phyloP scores from a whole-genome alignment of 2,888 invertebrate species.

The Torymus tubicola region DNA sequence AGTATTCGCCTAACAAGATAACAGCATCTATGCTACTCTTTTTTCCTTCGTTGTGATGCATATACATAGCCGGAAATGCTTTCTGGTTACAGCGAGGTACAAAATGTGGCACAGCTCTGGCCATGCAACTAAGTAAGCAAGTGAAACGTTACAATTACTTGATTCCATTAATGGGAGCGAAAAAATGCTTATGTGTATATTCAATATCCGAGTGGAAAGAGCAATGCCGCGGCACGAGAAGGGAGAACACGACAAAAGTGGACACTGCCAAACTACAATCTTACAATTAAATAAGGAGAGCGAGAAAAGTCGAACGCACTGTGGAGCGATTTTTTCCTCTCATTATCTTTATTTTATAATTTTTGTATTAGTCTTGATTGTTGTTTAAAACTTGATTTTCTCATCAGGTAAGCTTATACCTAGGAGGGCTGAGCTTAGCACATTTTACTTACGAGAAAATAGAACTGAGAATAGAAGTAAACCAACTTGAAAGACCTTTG shows the following conservation, averaged over 20 bases:
- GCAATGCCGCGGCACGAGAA: slow-evolving; percentile 12
- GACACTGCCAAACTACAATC: slow-evolving; percentile 72
- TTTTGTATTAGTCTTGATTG: slow-evolving; percentile 33
- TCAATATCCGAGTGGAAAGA: slow-evolving; percentile 4
- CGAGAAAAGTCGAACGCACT: slow-evolving; percentile 17
- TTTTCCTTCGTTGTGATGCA: slow-evolving; percentile 9
- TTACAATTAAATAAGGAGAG: slow-evolving; percentile 57
- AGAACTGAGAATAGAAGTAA: slow-evolving; percentile 34
- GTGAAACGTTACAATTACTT: slow-evolving; percentile 4
- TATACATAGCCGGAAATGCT: not conserved
- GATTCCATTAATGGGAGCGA: slow-evolving; percentile 25
- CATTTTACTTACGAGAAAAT: slow-evolving; percentile 33
- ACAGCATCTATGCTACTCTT: slow-evolving; percentile 12
- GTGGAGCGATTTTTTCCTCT: slow-evolving; percentile 28
- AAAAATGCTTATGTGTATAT: slow-evolving; percentile 26
- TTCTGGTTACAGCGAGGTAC: slow-evolving; percentile 10
- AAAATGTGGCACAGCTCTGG: slow-evolving; percentile 12
- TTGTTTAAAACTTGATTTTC: slow-evolving; percentile 35
- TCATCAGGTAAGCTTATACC: slow-evolving; percentile 36
- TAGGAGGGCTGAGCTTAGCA: slow-evolving; percentile 43
- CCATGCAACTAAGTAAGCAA: not conserved
- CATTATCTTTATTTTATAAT: slow-evolving; percentile 24
- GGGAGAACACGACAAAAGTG: slow-evolving; percentile 49
- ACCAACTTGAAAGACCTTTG: slow-evolving; percentile 55
- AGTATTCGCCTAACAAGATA: not conserved